Evolutionary conservation across 2,888 invertebrate species (phyloP).

Genomic region (Trilocha varians): DNA sequence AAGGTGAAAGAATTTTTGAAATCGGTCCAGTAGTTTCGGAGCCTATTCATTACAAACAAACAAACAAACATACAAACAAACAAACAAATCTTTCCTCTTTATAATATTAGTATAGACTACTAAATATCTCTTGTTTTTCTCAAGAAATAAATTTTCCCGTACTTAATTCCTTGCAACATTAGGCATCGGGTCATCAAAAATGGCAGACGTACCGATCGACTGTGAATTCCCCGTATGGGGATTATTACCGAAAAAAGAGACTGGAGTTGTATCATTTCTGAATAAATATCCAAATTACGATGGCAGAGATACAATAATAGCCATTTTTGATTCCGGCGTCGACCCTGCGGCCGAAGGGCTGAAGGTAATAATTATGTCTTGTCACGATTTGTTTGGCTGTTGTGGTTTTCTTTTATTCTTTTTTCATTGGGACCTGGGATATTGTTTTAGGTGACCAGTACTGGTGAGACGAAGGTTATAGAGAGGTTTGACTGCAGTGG

Average conservation of each 20-base stretch:
- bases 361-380: constrained; percentile 78
- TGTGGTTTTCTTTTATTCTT: background rate
- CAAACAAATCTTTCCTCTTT: too few relatives aligned
- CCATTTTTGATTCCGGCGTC: constrained; percentile 97
- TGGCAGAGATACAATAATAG: constrained; percentile 92
- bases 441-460: constrained; percentile 81
- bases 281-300: constrained; percentile 92
- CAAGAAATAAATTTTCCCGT: background rate
- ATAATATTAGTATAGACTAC: too few relatives aligned
- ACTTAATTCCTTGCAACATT: constrained; percentile 23
- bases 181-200: constrained; percentile 62
- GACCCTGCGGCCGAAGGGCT: constrained; percentile 97
- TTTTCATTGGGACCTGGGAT: constrained; percentile 20
- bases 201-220: constrained; percentile 73
- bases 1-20: too few relatives aligned
- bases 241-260: constrained; percentile 95
- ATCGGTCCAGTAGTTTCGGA: too few relatives aligned
- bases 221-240: constrained; percentile 87
- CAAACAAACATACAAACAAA: too few relatives aligned
- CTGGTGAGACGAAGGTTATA: constrained; percentile 93
- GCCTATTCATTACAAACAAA: too few relatives aligned
- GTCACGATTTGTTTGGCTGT: constrained; percentile 56
- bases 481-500: constrained; percentile 97
- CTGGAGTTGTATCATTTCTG: constrained; percentile 89
- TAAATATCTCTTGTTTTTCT: too few relatives aligned